Base-by-base conservation (phyloP, 2,113 vertebrate genomes). In the Calidris pugnax region DNA sequence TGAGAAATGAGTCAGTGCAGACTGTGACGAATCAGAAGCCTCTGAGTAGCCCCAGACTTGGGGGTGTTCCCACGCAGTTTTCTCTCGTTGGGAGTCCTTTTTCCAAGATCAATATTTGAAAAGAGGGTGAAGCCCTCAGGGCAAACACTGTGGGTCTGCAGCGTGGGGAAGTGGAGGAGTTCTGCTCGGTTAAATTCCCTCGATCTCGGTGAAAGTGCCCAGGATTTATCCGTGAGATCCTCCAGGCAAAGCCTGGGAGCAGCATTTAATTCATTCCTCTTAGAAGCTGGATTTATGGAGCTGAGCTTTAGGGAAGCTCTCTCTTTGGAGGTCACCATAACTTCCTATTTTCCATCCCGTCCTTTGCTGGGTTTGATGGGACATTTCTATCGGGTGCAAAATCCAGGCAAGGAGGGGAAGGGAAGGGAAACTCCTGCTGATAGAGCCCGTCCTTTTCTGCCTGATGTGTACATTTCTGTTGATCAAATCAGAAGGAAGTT, bases 131-230 rank as follows among this genome's bases (percentile, higher is more conserved):
- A 85, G 85, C 47, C 22, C n/a, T 48, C 50, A 17, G 14, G 12
- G 75, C 32, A 56, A 41, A 23, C 21, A 19, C 8, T 8, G 17
- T 30, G 30, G 39, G 51, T 43, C 53, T 37, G 39, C 8, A 32
- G 39, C 4, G 0, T 0, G 3, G 69, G 15, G 60, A 41, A 68
- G n/a, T 14, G 56, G 41, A 14, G 28, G 5, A 8, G 43, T 24
- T 5, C 33, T 30, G 23, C 75, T 30, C 3, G 20, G 35, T 69
- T 13, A 57, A 75, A 81, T 28, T 67, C 53, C n/a, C 30, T 47
- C n/a, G 2, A 1, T 23, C 39, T 14, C 22, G 8, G 22, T 16
- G 53, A 32, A 41, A 67, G 51, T 2, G 2, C 12, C 23, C 22
- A 3, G n/a, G 22, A 12, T 60, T 41, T 50, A 35, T 45, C 68